Base-by-base conservation (phyloP, 2,888 invertebrate species). In the Drosophila falleni region DNA sequence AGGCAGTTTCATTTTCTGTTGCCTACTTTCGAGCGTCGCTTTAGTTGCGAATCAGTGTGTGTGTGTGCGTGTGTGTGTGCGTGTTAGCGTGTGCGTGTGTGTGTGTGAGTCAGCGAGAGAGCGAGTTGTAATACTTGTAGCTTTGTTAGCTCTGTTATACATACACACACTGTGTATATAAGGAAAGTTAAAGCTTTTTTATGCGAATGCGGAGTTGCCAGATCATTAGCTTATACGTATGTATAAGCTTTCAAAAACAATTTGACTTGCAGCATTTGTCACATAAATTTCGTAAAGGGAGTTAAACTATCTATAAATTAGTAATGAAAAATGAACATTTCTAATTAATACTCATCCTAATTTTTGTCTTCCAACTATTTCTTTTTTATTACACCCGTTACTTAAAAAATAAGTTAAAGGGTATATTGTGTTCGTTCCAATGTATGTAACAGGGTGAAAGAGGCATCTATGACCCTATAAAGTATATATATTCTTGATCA, bases 131-230 rank as follows among this genome's bases (percentile, higher is more conserved):
- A 29, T 29, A 83, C 78, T 86, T 80, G 83, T 86, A 80, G 87
- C 86, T 86, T 76, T n/a, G n/a, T 80, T 46, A 51, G 71, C 75
- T 65, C 74, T 89, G 84, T 78, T 89, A 89, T 84, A 84, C 75
- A 84, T 89, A 89, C 86, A 50, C 59, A 47, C 46, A 16, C 23
- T 58, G 37, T 46, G 63, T 41, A 41, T 46, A 49, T 65, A 49
- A 42, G 15, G 41, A n/a, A 66, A 68, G 68, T 51, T 56, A 42
- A 10, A 62, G 71, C 64, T 78, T 69, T 47, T 41, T 29, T 54
- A 29, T 65, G 35, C 23, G 5, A 0, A 23, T n/a, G 15, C 46
- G 58, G 89, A 70, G 83, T 78, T 84, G 83, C 89, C 89, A 89
- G 75, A 87, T 69, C 42, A 42, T 55, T n/a, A 16, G 26, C 11